Conservation (phyloP, 2,888 invertebrate species). For the Lysandra bellargus region DNA sequence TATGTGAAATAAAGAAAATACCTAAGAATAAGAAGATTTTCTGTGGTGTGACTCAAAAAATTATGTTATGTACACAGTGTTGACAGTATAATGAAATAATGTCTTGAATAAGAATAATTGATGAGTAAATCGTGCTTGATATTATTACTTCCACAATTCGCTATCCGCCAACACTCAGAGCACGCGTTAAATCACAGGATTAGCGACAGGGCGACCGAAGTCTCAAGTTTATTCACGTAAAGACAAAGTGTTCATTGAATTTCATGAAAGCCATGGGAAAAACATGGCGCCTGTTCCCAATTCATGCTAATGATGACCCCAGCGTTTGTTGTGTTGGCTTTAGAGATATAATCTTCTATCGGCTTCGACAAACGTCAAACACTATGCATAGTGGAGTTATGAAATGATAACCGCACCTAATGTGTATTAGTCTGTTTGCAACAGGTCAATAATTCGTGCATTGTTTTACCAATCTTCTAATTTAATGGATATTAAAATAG, state of each 20-base stretch:
- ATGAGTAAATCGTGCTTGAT: not conserved
- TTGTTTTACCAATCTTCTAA: not conserved
- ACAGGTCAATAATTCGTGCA: not conserved
- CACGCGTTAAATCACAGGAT: slow-evolving; percentile 42
- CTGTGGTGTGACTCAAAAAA: no score
- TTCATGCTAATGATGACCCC: slow-evolving; percentile 30
- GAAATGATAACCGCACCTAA: slow-evolving; percentile 10
- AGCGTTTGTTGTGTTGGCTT: slow-evolving; percentile 25
- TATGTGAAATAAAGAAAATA: no score
- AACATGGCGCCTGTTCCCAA: slow-evolving; percentile 30
- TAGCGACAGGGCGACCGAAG: slow-evolving; percentile 45
- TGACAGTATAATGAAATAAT: no score
- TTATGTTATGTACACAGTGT: no score
- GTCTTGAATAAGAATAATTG: no score
- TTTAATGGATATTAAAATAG: not conserved
- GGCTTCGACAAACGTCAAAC: slow-evolving; percentile 5
- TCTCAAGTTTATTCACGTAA: slow-evolving; percentile 43
- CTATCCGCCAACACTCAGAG: slow-evolving; percentile 25
- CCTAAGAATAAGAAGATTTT: no score
- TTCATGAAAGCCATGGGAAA: slow-evolving; percentile 49
- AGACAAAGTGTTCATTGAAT: slow-evolving; percentile 71
- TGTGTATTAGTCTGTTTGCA: not conserved
- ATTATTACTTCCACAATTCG: not conserved
- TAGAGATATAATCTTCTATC: slow-evolving; percentile 17
- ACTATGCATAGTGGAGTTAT: slow-evolving; percentile 3